Evolutionary conservation across 1,140 invertebrate genomes (phyloP).

Genomic region (Drosophila tani): DNA sequence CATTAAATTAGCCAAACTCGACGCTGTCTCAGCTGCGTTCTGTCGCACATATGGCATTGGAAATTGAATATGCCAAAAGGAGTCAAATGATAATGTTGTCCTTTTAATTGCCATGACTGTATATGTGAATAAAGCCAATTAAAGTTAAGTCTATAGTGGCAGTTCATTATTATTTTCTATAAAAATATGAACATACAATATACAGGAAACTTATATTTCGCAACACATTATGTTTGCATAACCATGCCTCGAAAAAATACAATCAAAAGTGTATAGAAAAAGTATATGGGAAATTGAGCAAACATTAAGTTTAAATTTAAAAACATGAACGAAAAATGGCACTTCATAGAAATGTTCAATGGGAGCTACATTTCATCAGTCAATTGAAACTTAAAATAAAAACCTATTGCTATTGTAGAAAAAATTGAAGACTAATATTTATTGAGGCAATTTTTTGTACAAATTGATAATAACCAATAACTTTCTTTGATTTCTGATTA

Average conservation of each 20-base stretch:
- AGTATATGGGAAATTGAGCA: neutral
- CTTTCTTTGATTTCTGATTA: too few relatives aligned
- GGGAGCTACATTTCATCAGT: too few relatives aligned
- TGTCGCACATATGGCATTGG: neutral
- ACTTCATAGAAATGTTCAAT: neutral
- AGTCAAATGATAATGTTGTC: neutral
- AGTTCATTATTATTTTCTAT: neutral
- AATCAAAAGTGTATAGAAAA: neutral
- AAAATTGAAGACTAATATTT: too few relatives aligned
- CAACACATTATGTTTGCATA: neutral
- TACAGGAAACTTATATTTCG: neutral
- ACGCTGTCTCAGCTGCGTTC: conserved; percentile 6
- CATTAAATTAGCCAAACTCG: conserved; percentile 21
- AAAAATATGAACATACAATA: neutral
- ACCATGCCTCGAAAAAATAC: neutral
- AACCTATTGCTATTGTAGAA: too few relatives aligned
- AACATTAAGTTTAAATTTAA: neutral
- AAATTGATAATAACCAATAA: too few relatives aligned
- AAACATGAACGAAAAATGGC: neutral
- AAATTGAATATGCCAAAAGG: neutral
- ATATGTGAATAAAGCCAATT: neutral
- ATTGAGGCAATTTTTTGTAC: too few relatives aligned
- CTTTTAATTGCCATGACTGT: neutral
- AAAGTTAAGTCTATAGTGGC: too few relatives aligned
- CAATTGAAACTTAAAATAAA: neutral